Base-by-base conservation (phyloP, 2,113 vertebrate species). In the Phyllostomus discolor region DNA sequence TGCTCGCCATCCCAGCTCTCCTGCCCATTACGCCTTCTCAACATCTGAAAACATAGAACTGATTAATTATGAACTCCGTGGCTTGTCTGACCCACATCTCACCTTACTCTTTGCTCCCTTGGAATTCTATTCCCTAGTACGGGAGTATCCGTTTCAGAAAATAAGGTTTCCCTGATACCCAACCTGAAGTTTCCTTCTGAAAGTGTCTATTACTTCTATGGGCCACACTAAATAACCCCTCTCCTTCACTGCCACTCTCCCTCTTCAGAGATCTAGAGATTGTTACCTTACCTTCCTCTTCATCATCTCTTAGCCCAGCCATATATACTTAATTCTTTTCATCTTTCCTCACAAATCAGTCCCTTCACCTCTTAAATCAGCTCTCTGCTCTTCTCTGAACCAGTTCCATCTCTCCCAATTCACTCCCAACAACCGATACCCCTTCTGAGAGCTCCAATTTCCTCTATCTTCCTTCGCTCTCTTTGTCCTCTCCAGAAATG, bases 311-410 rank as follows among this genome's bases (percentile, higher is more conserved):
- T 95, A 95, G 66, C 73, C 66, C 66, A 93, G 94, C 41, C 91
- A 76, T 82, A 95, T 97, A 97, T 95, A 96, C 95, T 97, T 96
- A 97, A 97, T 96, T 97, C 69, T 95, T 96, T 97, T 93, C 94
- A 95, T 95, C 91, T 90, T 94, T 97, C 95, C 94, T 95, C 90
- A 31, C 96, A 96, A 97, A 97, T 97, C 93, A 92, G 89, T 95
- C 79, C 76, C 50, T 78, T 94, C 91, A 90, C 97, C 91, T 97
- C 94, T 96, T 98, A 97, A 97, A 97, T 96, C 93, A 94, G 79
- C 83, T 87, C 17, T 92, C 83, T 93, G 93, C 64, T 96, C 96
- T 95, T 97, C 96, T 97, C 80, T 97, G 97, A 95, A 95, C 72
- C 73, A 89, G 38, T 76, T 97, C 90, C 96, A 97, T 66, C 50